Conservation (phyloP, 2,888 invertebrate genomes). For the Phortica okadai region DNA sequence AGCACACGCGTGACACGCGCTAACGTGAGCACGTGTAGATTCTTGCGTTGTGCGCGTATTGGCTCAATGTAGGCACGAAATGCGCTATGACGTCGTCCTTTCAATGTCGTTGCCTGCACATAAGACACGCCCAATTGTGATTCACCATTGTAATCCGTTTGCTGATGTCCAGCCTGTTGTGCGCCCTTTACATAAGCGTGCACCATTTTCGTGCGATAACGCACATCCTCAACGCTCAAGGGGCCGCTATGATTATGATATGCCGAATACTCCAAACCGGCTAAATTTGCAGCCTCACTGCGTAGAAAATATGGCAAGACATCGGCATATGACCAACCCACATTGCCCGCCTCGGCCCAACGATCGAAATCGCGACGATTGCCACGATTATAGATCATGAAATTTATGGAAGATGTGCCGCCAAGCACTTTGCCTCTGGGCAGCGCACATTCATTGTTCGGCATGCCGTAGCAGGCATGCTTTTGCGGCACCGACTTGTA, state of each 20-base stretch:
- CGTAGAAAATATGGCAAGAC: constrained; percentile 81
- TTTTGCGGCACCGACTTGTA: constrained; percentile 83
- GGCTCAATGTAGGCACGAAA: constrained; percentile 82
- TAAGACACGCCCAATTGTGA: constrained; percentile 82
- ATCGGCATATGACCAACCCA: constrained; percentile 84
- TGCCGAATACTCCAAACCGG: constrained; percentile 77
- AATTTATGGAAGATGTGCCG: constrained; percentile 81
- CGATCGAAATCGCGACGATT: constrained; percentile 84
- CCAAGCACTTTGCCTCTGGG: constrained; percentile 81
- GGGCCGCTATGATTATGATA: constrained; percentile 81
- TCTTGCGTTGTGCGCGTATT: constrained; percentile 77
- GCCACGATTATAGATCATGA: constrained; percentile 86
- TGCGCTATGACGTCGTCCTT: constrained; percentile 82
- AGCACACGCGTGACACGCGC: constrained; percentile 82
- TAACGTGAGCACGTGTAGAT: constrained; percentile 83
- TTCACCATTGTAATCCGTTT: constrained; percentile 83
- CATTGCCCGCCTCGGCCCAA: constrained; percentile 83
- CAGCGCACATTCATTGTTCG: constrained; percentile 74
- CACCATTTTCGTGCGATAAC: constrained; percentile 77
- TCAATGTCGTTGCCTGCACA: constrained; percentile 80
- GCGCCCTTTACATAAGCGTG: constrained; percentile 81
- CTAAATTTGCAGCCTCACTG: constrained; percentile 77
- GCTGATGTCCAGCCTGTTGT: constrained; percentile 81
- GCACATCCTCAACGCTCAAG: constrained; percentile 80
- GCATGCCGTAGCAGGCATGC: constrained; percentile 79